Evolutionary conservation across 2,888 invertebrate genomes (phyloP).

Genomic region (Chrysolina americana): DNA sequence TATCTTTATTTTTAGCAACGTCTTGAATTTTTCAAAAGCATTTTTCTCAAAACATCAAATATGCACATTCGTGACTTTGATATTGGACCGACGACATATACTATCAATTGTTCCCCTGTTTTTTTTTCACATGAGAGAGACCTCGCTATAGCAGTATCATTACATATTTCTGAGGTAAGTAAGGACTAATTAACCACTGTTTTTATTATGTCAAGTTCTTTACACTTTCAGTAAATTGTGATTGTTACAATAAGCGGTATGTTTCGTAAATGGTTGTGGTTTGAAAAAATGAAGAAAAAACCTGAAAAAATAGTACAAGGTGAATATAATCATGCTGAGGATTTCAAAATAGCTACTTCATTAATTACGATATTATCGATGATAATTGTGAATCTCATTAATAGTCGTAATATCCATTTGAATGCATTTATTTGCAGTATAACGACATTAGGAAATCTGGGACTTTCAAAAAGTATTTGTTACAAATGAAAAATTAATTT

Average conservation of each 20-base stretch:
- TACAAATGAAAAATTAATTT: too few relatives aligned
- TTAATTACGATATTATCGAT: background rate
- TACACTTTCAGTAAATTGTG: conserved; percentile 6
- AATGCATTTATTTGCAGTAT: background rate
- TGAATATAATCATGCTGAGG: background rate
- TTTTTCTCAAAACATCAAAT: too few relatives aligned
- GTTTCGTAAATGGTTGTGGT: background rate
- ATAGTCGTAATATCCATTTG: background rate
- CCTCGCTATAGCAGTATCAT: background rate
- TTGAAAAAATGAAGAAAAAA: background rate
- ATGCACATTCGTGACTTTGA: too few relatives aligned
- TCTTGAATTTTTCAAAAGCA: too few relatives aligned
- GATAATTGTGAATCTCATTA: background rate
- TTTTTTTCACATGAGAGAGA: background rate
- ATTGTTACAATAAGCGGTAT: background rate
- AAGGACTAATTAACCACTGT: background rate
- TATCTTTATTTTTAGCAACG: too few relatives aligned
- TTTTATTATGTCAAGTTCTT: conserved; percentile 11
- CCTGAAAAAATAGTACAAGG: conserved; percentile 5
- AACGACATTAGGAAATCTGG: background rate
- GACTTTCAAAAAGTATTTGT: too few relatives aligned
- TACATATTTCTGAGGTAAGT: background rate
- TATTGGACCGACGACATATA: too few relatives aligned
- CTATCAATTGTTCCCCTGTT: background rate
- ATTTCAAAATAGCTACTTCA: conserved; percentile 6